Base-by-base conservation (phyloP, 2,113 vertebrate species). In the Pao palembangensis region DNA sequence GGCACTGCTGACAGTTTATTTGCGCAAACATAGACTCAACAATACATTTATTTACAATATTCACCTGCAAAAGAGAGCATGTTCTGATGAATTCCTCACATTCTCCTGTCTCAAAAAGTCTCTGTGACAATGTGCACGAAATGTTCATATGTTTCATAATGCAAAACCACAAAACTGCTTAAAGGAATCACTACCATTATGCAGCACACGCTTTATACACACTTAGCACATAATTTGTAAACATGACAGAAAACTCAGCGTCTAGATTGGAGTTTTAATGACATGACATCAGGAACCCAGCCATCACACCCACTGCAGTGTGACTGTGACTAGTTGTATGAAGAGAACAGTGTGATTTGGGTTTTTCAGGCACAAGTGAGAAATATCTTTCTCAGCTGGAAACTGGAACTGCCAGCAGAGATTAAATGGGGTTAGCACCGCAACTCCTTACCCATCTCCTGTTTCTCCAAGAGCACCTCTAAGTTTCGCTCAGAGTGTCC, bases 381-480 rank as follows among this genome's bases (percentile, higher is more conserved):
- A 76, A 18, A 28, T 51, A 31, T 7, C 1, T 51, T 52, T 57
- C 63, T 47, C 2, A 51, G 62, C 74, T 67, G 61, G 54, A 69
- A 51, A 38, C 64, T 64, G 62, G 78, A 72, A 82, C 81, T 73
- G 71, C 69, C 61, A 69, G 61, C 75, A 75, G 79, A 63, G 73
- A 78, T 75, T 81, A 79, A 82, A 79, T 38, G 60, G 49, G 65
- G 47, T 54, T 73, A 79, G 75, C 55, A 64, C 57, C 25, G 43
- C 73, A 73, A 83, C 77, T 74, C 61, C 54, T 19, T 55, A 8
- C 31, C 55, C 64, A 55, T 54, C 73, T 75, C 63, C 48, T 81
- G 70, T 83, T 80, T 83, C 66, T 67, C 50, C 68, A 66, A 70
- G 51, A 82, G 75, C 78, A 80, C 76, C 84, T 84, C 77, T 87